phyloP scores from a whole-genome alignment of 2,113 vertebrate species.

The Nothobranchius furzeri region DNA sequence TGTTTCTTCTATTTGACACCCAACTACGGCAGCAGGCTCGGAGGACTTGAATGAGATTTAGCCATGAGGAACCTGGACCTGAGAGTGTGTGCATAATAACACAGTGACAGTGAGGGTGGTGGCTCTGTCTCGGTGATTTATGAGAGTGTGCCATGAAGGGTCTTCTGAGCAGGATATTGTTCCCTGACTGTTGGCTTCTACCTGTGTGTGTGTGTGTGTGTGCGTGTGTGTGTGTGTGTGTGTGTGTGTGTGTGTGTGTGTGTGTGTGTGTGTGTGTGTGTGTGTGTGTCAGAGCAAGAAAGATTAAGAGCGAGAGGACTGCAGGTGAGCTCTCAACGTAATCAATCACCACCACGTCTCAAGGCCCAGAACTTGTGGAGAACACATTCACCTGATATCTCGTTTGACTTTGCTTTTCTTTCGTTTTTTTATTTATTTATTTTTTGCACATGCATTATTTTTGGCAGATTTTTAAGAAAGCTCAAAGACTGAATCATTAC shows the following conservation, averaged over 20 bases:
- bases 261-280: slow-evolving; percentile 41
- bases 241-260: slow-evolving; percentile 43
- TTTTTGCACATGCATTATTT: slow-evolving; percentile 68
- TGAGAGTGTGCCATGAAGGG: slow-evolving; percentile 79
- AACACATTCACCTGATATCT: slow-evolving; percentile 63
- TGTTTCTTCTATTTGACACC: slow-evolving; percentile 53
- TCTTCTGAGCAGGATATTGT: slow-evolving; percentile 84
- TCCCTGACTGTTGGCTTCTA: slow-evolving; percentile 81
- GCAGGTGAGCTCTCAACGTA: slow-evolving; percentile 78
- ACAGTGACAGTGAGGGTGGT: slow-evolving; percentile 78
- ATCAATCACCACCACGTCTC: slow-evolving; percentile 78
- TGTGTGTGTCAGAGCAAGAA: slow-evolving; percentile 53
- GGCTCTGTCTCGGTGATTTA: slow-evolving; percentile 84
- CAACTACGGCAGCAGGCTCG: slow-evolving; percentile 26
- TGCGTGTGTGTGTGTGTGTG: slow-evolving; percentile 34
- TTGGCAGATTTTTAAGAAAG: slow-evolving; percentile 59
- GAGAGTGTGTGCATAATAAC: slow-evolving; percentile 61
- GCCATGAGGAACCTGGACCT: slow-evolving; percentile 30
- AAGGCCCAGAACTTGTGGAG: slow-evolving; percentile 51
- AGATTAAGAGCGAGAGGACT: slow-evolving; percentile 68
- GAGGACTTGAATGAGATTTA: slow-evolving; percentile 49
- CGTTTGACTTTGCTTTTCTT: slow-evolving; percentile 30
- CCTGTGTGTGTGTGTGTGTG: slow-evolving; percentile 51
- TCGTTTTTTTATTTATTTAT: slow-evolving; percentile 21
- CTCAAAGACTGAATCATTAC: slow-evolving; percentile 60